A percentile compares a stretch with the other conserved stretches of the same genome.
These are phyloP conservation scores for Pangasianodon hypophthalmus DNA, from an alignment of 2,113 vertebrate species.

Conservation along the genomic window DNA sequence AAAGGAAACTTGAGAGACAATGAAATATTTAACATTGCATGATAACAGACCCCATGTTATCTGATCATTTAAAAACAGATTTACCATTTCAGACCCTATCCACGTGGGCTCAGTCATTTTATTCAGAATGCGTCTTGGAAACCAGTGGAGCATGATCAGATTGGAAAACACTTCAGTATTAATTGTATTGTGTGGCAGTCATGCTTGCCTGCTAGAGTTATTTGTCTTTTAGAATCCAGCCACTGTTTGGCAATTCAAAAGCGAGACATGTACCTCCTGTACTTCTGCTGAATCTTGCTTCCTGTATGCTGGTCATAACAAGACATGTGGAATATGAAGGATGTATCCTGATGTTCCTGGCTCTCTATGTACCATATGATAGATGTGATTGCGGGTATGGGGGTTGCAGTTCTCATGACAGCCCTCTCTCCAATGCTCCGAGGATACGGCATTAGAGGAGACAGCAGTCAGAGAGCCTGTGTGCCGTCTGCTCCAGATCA, in stretches of 20 bases:
- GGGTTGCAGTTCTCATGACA: neutral
- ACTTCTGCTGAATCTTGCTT: neutral
- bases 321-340: neutral
- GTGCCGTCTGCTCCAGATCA: constrained; percentile 35
- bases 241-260: neutral
- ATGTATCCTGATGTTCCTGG: neutral
- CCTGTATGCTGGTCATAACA: neutral
- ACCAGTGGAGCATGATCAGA: neutral
- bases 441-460: neutral
- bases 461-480: constrained; percentile 22
- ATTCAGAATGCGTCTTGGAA: constrained; percentile 30
- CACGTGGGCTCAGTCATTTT: constrained; percentile 14
- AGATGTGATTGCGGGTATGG: constrained; percentile 15
- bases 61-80: constrained; percentile 30
- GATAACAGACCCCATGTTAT: constrained; percentile 9
- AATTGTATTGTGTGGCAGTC: constrained; percentile 20
- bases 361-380: constrained; percentile 33
- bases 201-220: neutral
- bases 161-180: constrained; percentile 30
- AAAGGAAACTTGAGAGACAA: constrained; percentile 33
- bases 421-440: neutral
- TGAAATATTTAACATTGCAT: constrained; percentile 46
- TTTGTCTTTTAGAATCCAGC: neutral
- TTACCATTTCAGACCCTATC: constrained; percentile 12
- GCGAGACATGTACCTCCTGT: too few species aligned